Conservation (phyloP, 1,140 invertebrate genomes). For the Drosophila burlai region DNA sequence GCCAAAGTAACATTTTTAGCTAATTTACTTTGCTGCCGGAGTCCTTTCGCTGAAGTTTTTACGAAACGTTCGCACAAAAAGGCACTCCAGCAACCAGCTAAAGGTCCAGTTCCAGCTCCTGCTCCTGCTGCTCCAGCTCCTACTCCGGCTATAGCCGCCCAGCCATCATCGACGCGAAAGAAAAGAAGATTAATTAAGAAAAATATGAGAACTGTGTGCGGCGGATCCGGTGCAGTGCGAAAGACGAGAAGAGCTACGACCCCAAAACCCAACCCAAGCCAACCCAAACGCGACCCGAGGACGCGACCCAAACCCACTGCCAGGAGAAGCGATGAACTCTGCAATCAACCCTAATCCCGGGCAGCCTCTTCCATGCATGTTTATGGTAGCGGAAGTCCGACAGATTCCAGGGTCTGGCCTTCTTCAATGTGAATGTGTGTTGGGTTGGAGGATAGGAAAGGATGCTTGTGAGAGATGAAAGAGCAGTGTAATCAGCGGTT, state of each 20-base stretch:
- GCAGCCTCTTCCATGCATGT: constrained; percentile 10
- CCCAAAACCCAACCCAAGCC: neutral
- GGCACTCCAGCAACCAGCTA: neutral
- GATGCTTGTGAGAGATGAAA: constrained; percentile 1
- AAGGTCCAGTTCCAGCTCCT: neutral
- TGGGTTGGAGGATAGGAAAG: neutral
- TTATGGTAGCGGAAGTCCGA: constrained; percentile 11
- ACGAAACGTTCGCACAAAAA: constrained; percentile 40
- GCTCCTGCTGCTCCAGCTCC: too few relatives aligned
- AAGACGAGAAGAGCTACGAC: neutral
- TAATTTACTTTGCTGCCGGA: constrained; percentile 51
- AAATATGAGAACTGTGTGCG: constrained; percentile 70
- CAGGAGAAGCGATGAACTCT: constrained; percentile 15
- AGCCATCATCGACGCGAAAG: constrained; percentile 43
- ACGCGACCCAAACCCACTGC: neutral
- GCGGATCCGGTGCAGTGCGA: constrained; percentile 58
- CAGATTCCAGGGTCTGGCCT: neutral
- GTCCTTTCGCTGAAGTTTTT: constrained; percentile 51
- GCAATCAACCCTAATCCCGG: constrained; percentile 28
- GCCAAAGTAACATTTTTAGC: constrained; percentile 60
- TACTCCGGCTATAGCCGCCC: neutral
- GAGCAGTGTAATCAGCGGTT: constrained; percentile 21
- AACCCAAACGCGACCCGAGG: neutral
- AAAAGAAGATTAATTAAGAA: constrained; percentile 78
- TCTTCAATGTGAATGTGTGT: constrained; percentile 4